Base-by-base conservation (phyloP, 2,113 vertebrate species). In the Amphiprion percula region DNA sequence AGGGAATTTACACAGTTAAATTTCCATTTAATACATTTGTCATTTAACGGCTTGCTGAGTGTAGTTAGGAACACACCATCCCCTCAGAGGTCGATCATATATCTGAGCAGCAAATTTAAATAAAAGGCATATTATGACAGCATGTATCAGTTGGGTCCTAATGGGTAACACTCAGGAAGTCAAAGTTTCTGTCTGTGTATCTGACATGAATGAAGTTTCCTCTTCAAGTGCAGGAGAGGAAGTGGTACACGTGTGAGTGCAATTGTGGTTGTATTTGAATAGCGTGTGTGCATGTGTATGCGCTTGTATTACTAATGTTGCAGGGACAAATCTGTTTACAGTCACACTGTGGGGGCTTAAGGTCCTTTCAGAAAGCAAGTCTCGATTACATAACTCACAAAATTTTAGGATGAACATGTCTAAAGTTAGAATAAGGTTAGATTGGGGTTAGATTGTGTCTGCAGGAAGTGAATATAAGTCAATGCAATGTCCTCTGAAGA, bases 141-240 rank as follows among this genome's bases (percentile, higher is more conserved):
- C 21, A 58, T 1, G 26, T 4, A 24, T 60, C 68, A 19, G 49
- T 61, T 10, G 56, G n/a, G 50, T 67, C 23, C 4, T 54, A 28
- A 46, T 49, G 68, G 49, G 30, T 16, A 24, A 68, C 10, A 47
- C 61, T 64, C 26, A 76, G 78, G 84, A 87, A 77, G 77, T 61
- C 52, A 76, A 59, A 28, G 79, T 44, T 76, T 24, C 73, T 65
- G 62, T 78, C 59, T 66, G 56, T 56, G 68, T 61, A 30, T 64
- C 49, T 1, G 26, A 90, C 53, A 44, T 79, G 62, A 87, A 85
- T 66, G 68, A 75, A 70, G 55, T 70, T 91, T 87, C 83, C 80
- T 84, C 76, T 87, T 63, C 24, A 44, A 56, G 65, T 19, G 33
- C 67, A 49, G 39, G 14, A 60, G 64, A 83, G 89, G 85, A 90